Evolutionary conservation across 2,113 vertebrate species (phyloP).

Genomic region (Gadus macrocephalus): DNA sequence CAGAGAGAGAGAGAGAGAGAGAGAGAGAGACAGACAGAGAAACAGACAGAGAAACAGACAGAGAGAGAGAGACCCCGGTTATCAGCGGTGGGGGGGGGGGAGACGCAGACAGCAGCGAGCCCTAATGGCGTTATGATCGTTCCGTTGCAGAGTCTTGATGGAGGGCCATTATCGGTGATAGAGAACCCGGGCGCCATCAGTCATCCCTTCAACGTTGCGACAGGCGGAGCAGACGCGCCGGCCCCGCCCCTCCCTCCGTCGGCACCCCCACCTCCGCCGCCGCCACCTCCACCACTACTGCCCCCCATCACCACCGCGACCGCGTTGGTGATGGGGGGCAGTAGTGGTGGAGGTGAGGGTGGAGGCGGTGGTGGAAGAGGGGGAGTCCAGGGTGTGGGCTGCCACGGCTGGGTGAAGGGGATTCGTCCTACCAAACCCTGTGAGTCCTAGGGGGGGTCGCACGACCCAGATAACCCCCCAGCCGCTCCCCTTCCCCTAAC

Average conservation of each 20-base stretch:
- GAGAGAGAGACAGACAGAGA: neutral
- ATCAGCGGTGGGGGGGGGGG: neutral
- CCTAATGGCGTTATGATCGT: constrained; percentile 9
- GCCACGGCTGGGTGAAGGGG: constrained; percentile 47
- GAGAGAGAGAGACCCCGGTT: neutral
- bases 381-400: constrained; percentile 25
- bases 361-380: too few species aligned
- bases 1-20: neutral
- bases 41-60: neutral
- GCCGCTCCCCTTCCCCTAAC: too few species aligned
- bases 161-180: constrained; percentile 41
- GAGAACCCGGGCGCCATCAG: constrained; percentile 50
- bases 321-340: too few species aligned
- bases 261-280: too few species aligned
- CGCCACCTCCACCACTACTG: too few species aligned
- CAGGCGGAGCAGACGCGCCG: constrained; percentile 8
- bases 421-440: constrained; percentile 50
- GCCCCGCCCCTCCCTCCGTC: too few species aligned
- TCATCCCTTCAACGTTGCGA: constrained; percentile 21
- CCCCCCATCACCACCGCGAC: too few species aligned
- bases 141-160: constrained; percentile 58
- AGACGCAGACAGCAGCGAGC: too few species aligned
- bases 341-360: too few species aligned
- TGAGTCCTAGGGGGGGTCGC: constrained; percentile 25
- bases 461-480: too few species aligned